These are phyloP conservation scores for Notiomystis cincta DNA, from an alignment of 2,113 vertebrate genomes.

Conservation along the genomic window DNA sequence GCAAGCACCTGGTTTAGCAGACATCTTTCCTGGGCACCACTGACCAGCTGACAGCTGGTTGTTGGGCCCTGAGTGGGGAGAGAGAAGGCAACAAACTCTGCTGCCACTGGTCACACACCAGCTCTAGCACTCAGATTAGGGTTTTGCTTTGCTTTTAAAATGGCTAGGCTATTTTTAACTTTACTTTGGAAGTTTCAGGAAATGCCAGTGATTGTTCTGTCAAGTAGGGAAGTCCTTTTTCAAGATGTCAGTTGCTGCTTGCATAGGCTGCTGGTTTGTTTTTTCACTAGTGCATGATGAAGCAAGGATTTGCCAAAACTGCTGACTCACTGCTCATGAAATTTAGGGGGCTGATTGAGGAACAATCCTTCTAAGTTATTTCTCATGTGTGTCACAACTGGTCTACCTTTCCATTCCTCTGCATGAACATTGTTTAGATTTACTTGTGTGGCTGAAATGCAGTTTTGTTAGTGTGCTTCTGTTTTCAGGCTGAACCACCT, in stretches of 20 bases:
- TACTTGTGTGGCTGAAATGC: neutral
- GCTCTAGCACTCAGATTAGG: neutral
- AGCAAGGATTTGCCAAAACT: neutral
- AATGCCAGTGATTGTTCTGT: conserved; percentile 28
- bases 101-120: neutral
- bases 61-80: neutral
- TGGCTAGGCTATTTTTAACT: neutral
- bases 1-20: neutral
- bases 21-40: neutral
- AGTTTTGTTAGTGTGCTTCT: neutral
- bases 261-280: conserved; percentile 29
- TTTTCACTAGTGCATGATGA: conserved; percentile 42
- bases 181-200: neutral
- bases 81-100: neutral
- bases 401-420: neutral
- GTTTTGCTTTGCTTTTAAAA: neutral
- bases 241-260: conserved; percentile 1
- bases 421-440: neutral
- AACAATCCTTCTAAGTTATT: neutral
- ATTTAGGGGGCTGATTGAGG: neutral
- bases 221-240: conserved; percentile 21
- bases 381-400: neutral
- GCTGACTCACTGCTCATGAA: neutral
- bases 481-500: neutral
- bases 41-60: neutral